Evolutionary conservation across 1,140 invertebrate genomes (phyloP).

Genomic region (Ephestia elutella): DNA sequence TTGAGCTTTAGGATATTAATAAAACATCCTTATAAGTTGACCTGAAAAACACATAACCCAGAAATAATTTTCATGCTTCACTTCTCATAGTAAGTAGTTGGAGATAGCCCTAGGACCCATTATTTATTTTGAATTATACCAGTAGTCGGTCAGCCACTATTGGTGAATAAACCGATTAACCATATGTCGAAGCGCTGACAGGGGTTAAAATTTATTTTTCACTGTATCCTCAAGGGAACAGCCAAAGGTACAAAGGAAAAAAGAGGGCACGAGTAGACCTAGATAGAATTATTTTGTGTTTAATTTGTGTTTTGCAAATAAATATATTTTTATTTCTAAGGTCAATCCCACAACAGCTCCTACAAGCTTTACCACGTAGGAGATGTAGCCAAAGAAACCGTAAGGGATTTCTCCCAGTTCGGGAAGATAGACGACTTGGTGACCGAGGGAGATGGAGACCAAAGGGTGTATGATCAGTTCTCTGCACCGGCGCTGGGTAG

Average conservation of each 20-base stretch:
- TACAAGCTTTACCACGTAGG: conserved; percentile 87
- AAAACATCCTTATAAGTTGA: background rate
- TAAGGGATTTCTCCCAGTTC: conserved; percentile 87
- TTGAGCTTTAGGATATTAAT: conserved; percentile 7
- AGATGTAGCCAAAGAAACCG: conserved; percentile 79
- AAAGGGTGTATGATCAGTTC: conserved; percentile 86
- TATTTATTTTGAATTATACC: too few species aligned
- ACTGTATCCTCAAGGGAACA: too few species aligned
- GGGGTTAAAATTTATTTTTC: too few species aligned
- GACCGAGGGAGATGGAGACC: conserved; percentile 67
- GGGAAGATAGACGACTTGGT: conserved; percentile 84
- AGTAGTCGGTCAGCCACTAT: too few species aligned
- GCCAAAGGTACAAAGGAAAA: too few species aligned
- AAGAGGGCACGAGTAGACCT: too few species aligned
- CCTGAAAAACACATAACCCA: background rate
- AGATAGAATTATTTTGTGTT: too few species aligned
- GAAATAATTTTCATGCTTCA: background rate
- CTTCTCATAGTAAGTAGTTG: too few species aligned
- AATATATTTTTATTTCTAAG: conserved; percentile 73
- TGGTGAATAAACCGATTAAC: too few species aligned
- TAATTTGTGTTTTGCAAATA: background rate
- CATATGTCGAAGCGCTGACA: too few species aligned
- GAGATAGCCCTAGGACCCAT: too few species aligned
- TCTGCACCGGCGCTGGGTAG: conserved; percentile 82
- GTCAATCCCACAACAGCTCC: conserved; percentile 87